Evolutionary conservation across 2,797 vertebrate genomes (phyloP).

Genomic region (Channallabes apus): DNA sequence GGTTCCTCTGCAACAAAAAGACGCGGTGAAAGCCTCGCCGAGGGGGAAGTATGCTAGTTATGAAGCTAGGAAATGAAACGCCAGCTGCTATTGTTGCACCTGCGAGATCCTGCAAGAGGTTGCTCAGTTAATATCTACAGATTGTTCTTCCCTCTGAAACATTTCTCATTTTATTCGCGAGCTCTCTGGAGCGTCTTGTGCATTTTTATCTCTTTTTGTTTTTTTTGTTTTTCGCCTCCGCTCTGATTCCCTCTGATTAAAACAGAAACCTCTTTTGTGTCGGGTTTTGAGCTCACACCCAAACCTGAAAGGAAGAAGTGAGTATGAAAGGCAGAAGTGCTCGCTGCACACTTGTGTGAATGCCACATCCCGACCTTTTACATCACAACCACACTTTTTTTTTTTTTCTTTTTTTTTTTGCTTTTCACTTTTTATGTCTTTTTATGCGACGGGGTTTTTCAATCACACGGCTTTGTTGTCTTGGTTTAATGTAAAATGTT

Average conservation of each 20-base stretch:
- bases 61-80: not conserved
- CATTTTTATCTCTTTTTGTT: not conserved
- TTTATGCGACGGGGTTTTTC: not conserved
- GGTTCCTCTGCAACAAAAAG: not conserved
- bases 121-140: not conserved
- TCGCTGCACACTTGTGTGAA: slow-evolving; percentile 24
- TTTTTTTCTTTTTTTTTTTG: too few relatives aligned
- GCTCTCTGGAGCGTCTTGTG: not conserved
- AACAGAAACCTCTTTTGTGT: slow-evolving; percentile 19
- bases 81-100: not conserved
- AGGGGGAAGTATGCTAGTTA: not conserved
- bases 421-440: not conserved
- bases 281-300: not conserved
- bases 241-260: slow-evolving; percentile 2
- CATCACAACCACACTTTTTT: not conserved
- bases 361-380: slow-evolving; percentile 17
- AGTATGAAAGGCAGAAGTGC: slow-evolving; percentile 43
- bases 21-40: too few relatives aligned
- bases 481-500: too few relatives aligned
- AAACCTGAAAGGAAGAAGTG: slow-evolving; percentile 34
- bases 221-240: not conserved
- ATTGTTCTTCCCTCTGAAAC: not conserved
- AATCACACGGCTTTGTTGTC: not conserved
- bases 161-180: not conserved
- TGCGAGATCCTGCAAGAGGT: not conserved